Base-by-base conservation (phyloP, 2,113 vertebrate genomes). In the Microcebus lehilahytsara region DNA sequence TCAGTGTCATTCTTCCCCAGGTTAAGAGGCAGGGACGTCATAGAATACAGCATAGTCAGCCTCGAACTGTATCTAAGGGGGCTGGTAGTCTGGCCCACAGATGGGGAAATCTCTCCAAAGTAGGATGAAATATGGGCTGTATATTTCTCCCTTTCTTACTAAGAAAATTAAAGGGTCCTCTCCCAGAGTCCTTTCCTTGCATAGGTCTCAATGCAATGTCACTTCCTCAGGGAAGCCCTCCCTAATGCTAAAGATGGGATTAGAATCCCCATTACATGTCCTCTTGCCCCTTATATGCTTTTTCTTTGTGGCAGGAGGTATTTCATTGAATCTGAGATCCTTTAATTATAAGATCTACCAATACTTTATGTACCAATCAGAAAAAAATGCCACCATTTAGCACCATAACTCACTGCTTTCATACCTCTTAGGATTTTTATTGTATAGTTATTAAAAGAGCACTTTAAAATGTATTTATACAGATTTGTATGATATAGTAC, bases 401-500 rank as follows among this genome's bases (percentile, higher is more conserved):
- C 53, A 56, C 12, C 32, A 72, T 84, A 90, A 89, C 49, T 90
- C 32, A 60, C 46, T 79, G 85, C 64, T 97, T 96, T 96, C 23
- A 30, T 90, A 40, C n/a, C 51, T n/a, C 85, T 95, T 94, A 85
- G 19, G 79, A 75, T 91, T 93, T 93, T 81, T 96, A 95, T 88
- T 95, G 60, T 95, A 67, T 60, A 67, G 74, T 87, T 95, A 93
- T 87, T 97, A 94, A 97, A 95, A 96, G 91, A 96, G 75, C 92
- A 92, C 85, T 96, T 95, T 87, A 90, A 92, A 96, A 96, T 81
- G 66, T 95, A 96, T 97, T 96, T 96, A 95, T 93, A 97, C 66
- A 94, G 91, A 71, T 90, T 92, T 85, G 32, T 81, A 81, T 94
- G 97, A 93, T 96, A 88, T 62, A 94, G 88, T 32, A 91, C 89